Conservation (phyloP, 2,797 vertebrate genomes). For the Gadopsis marmoratus region DNA sequence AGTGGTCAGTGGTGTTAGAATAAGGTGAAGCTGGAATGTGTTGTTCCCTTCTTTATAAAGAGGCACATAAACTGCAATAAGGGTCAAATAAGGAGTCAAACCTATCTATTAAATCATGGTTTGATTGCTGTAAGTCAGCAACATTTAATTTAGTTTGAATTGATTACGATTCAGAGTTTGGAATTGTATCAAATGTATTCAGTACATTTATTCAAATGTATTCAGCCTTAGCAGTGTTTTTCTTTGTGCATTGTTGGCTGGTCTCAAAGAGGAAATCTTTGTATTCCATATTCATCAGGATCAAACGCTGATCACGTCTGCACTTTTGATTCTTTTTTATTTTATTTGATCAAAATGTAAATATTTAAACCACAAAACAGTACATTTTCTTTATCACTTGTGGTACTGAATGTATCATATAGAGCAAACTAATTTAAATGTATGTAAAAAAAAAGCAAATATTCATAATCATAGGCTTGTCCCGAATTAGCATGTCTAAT, state of each 20-base stretch:
- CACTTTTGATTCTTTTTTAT: neutral
- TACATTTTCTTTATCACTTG: neutral
- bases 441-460: constrained; percentile 22
- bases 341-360: constrained; percentile 10
- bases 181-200: constrained; percentile 23
- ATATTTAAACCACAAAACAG: constrained; percentile 38
- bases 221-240: constrained; percentile 25
- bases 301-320: constrained; percentile 29
- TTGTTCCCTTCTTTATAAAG: neutral
- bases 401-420: constrained; percentile 9
- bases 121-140: constrained; percentile 4
- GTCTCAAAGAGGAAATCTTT: constrained; percentile 42
- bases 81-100: neutral
- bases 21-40: neutral
- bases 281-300: constrained; percentile 45
- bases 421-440: constrained; percentile 1
- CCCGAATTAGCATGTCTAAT: constrained; percentile 47
- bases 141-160: constrained; percentile 25
- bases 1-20: neutral
- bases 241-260: constrained; percentile 36
- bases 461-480: constrained; percentile 19
- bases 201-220: constrained; percentile 52
- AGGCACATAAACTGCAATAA: neutral
- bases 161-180: constrained; percentile 27
- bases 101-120: neutral